phyloP scores from a whole-genome alignment of 2,113 vertebrate species.

The Aythya baeri region DNA sequence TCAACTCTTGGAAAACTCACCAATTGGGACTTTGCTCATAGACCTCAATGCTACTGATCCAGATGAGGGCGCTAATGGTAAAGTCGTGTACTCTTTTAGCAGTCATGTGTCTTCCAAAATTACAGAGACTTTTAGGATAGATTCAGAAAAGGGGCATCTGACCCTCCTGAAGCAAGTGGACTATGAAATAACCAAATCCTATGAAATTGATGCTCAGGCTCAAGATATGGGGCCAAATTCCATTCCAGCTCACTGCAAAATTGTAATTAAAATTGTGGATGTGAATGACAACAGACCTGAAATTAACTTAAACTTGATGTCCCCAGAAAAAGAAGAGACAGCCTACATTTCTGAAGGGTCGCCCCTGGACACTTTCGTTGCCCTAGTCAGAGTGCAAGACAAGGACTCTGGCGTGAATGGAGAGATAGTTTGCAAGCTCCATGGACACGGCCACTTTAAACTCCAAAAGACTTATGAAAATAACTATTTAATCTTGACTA shows the following conservation, averaged over 20 bases:
- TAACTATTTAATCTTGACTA: slow-evolving; percentile 97
- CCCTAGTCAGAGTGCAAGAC: slow-evolving; percentile 93
- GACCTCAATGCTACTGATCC: slow-evolving; percentile 97
- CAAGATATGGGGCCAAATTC: slow-evolving; percentile 97
- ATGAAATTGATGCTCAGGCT: slow-evolving; percentile 94
- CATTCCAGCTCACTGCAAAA: slow-evolving; percentile 96
- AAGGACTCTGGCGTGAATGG: slow-evolving; percentile 92
- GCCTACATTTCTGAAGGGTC: slow-evolving; percentile 93
- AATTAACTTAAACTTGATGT: slow-evolving; percentile 95
- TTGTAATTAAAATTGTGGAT: slow-evolving; percentile 93
- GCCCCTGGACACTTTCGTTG: slow-evolving; percentile 91
- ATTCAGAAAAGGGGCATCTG: slow-evolving; percentile 89
- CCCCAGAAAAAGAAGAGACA: slow-evolving; percentile 90
- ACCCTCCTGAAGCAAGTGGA: slow-evolving; percentile 93
- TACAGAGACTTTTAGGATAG: slow-evolving; percentile 91
- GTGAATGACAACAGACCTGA: slow-evolving; percentile 98
- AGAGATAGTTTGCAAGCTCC: slow-evolving; percentile 89
- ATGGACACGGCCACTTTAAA: slow-evolving; percentile 94
- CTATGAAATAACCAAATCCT: slow-evolving; percentile 88
- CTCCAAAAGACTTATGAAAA: slow-evolving; percentile 95
- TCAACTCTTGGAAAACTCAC: slow-evolving; percentile 87
- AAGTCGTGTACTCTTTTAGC: slow-evolving; percentile 93
- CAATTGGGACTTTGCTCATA: slow-evolving; percentile 87
- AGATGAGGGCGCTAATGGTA: slow-evolving; percentile 96
- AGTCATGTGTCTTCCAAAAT: slow-evolving; percentile 93